These are phyloP conservation scores for Eospalax fontanierii DNA, from an alignment of 2,797 vertebrate species.

Conservation along the genomic window DNA sequence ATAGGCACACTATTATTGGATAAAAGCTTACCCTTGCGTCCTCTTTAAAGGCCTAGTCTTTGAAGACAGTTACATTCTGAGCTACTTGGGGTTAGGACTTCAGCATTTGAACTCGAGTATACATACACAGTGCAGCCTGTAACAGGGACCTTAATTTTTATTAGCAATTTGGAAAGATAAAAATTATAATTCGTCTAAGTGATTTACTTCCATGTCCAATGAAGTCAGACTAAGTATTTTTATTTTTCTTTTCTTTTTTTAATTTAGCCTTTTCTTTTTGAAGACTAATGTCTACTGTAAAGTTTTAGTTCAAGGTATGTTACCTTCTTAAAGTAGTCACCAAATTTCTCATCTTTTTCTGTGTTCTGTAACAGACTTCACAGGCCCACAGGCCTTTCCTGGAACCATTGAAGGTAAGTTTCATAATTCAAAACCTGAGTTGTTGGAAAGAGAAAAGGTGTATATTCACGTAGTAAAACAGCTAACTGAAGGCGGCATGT, in stretches of 20 bases:
- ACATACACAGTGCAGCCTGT: not conserved
- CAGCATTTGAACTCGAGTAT: not conserved
- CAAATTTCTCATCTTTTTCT: conserved; percentile 9
- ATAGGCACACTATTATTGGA: not conserved
- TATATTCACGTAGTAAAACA: not conserved
- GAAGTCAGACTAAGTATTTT: not conserved
- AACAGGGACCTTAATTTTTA: not conserved
- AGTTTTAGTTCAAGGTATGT: conserved; percentile 18
- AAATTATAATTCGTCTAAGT: not conserved
- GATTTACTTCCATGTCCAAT: not conserved
- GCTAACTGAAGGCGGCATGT: not conserved
- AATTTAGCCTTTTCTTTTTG: not conserved
- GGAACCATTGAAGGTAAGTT: not conserved
- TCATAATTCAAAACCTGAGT: conserved; percentile 28
- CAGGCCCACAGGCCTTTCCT: not conserved
- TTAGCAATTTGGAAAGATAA: conserved; percentile 15
- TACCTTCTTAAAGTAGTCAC: conserved; percentile 44
- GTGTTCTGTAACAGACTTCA: not conserved
- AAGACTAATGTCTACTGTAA: not conserved
- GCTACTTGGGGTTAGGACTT: not conserved
- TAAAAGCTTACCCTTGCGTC: not conserved
- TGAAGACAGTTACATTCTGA: not conserved
- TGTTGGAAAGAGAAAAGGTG: not conserved
- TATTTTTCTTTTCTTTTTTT: not conserved
- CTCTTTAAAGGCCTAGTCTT: not conserved